Base-by-base conservation (phyloP, 37 sponge, comb jelly and placozoan genomes). In the Ianthella basta region DNA sequence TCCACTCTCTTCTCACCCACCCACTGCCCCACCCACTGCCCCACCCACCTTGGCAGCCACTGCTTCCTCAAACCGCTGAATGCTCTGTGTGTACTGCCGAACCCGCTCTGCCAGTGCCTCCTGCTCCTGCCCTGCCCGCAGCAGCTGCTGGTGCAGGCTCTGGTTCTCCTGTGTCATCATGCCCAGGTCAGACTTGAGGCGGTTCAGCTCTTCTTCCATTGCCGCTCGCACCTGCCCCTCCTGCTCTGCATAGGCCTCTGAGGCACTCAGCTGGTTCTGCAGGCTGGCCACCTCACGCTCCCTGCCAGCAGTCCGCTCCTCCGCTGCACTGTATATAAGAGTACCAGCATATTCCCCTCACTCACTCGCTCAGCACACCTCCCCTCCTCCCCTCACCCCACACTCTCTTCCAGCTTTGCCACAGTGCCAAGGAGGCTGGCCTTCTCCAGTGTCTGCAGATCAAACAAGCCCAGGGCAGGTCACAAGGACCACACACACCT, bases 161-260 rank as follows among this genome's bases (percentile, higher is more conserved):
- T 72, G 80, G n/a, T 72, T 61, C 73, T 92, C 94, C 72, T 92
- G 83, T 25, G 95, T 95, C 95, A 95, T 96, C 37, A 90, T 94
- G 36, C 24, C 79, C 30, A 97, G 85, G 73, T 97, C 97, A 0
- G 86, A 86, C 53, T 91, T 89, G 24, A 97, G 89, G 73, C 83
- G 84, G n/a, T 60, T 59, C 30, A 74, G 55, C 77, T 83, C 86
- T 53, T 85, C 84, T 0, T 78, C 61, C 23, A 68, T 56, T 1
- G 50, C 50, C 40, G 55, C 79, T 36, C 35, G 50, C n/a, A 24
- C 83, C 21, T 41, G 24, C 63, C 44, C 20, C 10, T 16, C 38
- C 61, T 83, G 72, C 44, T 84, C 84, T 65, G 82, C 16, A n/a
- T 88, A 72, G 30, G 41, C 34, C 32, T 38, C 38, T 15, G 54